Base-by-base conservation (phyloP, 1,140 invertebrate genomes). In the Gerris buenoi region DNA sequence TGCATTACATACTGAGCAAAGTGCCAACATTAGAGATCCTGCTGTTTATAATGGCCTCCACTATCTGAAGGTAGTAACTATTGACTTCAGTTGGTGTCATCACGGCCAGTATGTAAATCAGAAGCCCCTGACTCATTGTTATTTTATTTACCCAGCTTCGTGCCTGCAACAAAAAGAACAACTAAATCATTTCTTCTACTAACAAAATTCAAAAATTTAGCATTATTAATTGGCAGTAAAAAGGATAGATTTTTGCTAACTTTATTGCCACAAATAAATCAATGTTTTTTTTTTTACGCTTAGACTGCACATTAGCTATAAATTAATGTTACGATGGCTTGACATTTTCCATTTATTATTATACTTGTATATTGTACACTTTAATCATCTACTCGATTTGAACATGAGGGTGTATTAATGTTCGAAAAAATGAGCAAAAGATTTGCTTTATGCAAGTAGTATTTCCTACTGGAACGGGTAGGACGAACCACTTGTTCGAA, bases 1-100 rank as follows among this genome's bases (percentile, higher is more conserved):
- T n/a, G n/a, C n/a, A n/a, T n/a, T n/a, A n/a, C n/a, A n/a, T n/a
- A n/a, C n/a, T n/a, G n/a, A n/a, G n/a, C n/a, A n/a, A n/a, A n/a
- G n/a, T n/a, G n/a, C n/a, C 46, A 56, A n/a, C 46, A 56, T 56
- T 56, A n/a, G 46, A 13, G 46, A 61, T 61, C 23, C 60, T 61
- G 10, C 25, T 23, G 25, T 61, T 61, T 14, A 61, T 61, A 23
- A 61, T 61, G 60, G 60, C 60, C 23, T 61, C 60, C 15, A 61
- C 60, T 14, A 61, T 10, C 10, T 61, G 60, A 25, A 13, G 15
- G 23, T 14, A 61, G 25, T n/a, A 61, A 10, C 10, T 10, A 13
- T 14, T n/a, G 15, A 27, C 62, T 27, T 63, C 25, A 27, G 3
- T 13, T 27, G 62, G 25, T 10, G 22, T 25, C 27, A 27, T 14